Evolutionary conservation across 2,113 vertebrate species (phyloP).

Genomic region (Turnix velox): DNA sequence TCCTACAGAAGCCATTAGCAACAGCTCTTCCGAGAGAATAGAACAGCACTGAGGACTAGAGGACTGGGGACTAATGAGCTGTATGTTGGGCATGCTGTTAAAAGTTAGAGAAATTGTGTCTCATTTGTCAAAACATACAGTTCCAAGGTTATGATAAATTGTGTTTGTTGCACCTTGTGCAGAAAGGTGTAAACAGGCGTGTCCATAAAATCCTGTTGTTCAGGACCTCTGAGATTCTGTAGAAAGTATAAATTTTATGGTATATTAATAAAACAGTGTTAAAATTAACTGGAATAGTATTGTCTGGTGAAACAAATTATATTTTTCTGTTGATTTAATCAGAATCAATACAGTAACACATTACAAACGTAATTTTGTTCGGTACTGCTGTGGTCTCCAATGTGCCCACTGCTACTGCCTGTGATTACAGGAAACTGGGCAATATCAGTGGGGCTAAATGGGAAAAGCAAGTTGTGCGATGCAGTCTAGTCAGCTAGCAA

Average conservation of each 20-base stretch:
- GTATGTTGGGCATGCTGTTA: background rate
- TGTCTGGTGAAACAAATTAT: background rate
- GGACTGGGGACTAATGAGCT: background rate
- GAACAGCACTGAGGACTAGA: background rate
- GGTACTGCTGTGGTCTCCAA: background rate
- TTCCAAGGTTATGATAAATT: background rate
- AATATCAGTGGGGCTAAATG: background rate
- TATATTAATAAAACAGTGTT: background rate
- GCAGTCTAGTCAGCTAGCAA: background rate
- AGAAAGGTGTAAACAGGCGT: background rate
- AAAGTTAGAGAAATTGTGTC: background rate
- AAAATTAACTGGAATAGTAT: background rate
- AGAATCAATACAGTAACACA: background rate
- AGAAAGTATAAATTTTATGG: background rate
- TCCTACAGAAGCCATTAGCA: background rate
- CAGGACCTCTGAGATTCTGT: background rate
- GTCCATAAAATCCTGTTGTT: background rate
- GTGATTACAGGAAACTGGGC: background rate
- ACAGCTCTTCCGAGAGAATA: background rate
- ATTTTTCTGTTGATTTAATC: background rate
- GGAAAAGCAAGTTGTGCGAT: background rate
- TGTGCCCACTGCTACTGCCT: background rate
- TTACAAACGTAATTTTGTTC: background rate
- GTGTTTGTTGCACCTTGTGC: accelerated
- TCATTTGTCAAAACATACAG: background rate